Evolutionary conservation across 1,140 invertebrate species (phyloP).

Genomic region (Colletes gigas): DNA sequence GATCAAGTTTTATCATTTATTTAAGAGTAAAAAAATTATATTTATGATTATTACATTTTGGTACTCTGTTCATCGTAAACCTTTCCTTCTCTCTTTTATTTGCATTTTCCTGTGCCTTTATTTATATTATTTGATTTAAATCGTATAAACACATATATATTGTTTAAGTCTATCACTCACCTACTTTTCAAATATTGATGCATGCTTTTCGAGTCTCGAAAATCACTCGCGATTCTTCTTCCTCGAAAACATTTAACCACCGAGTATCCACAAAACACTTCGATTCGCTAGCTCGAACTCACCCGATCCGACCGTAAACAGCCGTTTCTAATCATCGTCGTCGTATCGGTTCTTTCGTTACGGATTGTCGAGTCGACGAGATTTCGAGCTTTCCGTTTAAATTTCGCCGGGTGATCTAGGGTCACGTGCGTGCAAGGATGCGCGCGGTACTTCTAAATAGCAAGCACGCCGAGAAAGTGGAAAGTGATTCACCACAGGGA

Average conservation of each 20-base stretch:
- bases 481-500: constrained; percentile 27
- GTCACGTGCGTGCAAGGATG: neutral
- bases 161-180: constrained; percentile 48
- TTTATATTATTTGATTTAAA: too few species aligned
- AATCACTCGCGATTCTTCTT: neutral
- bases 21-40: too few species aligned
- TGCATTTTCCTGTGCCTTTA: too few species aligned
- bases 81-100: too few species aligned
- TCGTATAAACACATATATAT: too few species aligned
- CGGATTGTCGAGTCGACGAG: neutral
- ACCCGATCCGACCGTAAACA: neutral
- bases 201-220: constrained; percentile 32
- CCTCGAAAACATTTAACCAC: too few species aligned
- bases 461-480: neutral
- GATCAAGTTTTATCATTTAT: too few species aligned
- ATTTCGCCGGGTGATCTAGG: neutral
- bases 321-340: neutral
- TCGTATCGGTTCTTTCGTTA: too few species aligned
- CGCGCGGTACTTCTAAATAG: neutral
- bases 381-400: neutral
- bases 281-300: too few species aligned
- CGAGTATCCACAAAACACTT: neutral
- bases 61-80: too few species aligned
- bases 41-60: too few species aligned
- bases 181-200: constrained; percentile 61